phyloP scores from a whole-genome alignment of 2,888 invertebrate genomes.

The Thyatira batis region DNA sequence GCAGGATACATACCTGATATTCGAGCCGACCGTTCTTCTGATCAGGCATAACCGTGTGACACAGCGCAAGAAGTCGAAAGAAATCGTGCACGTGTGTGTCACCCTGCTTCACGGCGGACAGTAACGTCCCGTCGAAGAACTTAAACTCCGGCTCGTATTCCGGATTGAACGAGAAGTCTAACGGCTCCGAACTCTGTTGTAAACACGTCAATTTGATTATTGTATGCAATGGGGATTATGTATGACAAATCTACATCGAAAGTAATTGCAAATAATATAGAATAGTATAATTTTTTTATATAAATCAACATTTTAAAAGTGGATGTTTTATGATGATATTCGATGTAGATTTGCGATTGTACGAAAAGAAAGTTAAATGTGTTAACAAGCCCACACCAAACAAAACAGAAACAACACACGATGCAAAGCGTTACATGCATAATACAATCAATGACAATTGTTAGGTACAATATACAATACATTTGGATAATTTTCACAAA shows the following conservation, averaged over 20 bases:
- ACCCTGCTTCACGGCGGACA: conserved; percentile 90
- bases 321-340: neutral
- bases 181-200: conserved; percentile 86
- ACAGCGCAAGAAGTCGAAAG: conserved; percentile 95
- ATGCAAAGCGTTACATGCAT: conserved; percentile 57
- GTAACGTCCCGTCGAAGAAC: conserved; percentile 94
- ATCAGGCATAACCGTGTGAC: conserved; percentile 99
- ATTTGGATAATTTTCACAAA: conserved; percentile 11
- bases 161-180: conserved; percentile 97
- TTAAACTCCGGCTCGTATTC: conserved; percentile 95
- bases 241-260: conserved; percentile 1
- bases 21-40: conserved; percentile 90
- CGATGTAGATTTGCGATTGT: conserved; percentile 34
- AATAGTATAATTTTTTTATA: neutral
- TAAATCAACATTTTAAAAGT: neutral
- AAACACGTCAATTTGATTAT: conserved; percentile 9
- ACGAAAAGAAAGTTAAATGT: conserved; percentile 20
- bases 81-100: conserved; percentile 91
- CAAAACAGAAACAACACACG: conserved; percentile 36
- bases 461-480: conserved; percentile 19
- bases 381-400: conserved; percentile 35
- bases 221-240: neutral
- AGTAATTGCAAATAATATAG: neutral
- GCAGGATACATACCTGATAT: conserved; percentile 83
- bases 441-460: conserved; percentile 28